phyloP scores from a whole-genome alignment of 2,888 invertebrate species.

The Hedychridium roseum region DNA sequence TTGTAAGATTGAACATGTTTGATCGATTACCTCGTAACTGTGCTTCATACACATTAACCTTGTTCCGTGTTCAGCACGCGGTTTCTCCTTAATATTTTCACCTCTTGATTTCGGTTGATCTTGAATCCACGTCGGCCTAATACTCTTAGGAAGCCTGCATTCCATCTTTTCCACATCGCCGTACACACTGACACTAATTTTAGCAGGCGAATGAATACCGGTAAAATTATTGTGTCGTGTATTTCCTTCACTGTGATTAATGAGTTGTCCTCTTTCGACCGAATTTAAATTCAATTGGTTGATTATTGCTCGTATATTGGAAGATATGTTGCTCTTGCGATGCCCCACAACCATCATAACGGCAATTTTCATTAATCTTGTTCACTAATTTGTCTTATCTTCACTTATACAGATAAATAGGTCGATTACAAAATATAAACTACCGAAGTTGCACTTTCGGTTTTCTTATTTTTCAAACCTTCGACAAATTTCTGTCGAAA shows the following conservation, averaged over 20 bases:
- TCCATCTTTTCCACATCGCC: constrained; percentile 47
- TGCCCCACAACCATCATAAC: constrained; percentile 57
- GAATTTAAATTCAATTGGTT: constrained; percentile 59
- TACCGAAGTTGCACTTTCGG: too few species aligned
- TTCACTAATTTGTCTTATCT: too few species aligned
- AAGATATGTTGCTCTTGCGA: constrained; percentile 55
- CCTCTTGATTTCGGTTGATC: constrained; percentile 24
- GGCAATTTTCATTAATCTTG: too few species aligned
- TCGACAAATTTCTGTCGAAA: too few species aligned
- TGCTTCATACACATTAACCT: neutral
- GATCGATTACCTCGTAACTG: constrained; percentile 31
- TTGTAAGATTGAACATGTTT: too few species aligned
- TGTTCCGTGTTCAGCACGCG: neutral
- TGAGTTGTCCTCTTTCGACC: constrained; percentile 51
- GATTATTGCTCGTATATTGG: constrained; percentile 61
- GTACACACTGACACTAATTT: constrained; percentile 59
- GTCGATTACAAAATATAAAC: too few species aligned
- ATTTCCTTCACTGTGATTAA: constrained; percentile 44
- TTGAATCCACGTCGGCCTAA: constrained; percentile 25
- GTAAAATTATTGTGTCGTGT: constrained; percentile 34
- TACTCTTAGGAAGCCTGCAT: constrained; percentile 35
- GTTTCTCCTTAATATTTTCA: constrained; percentile 8
- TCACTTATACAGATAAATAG: too few species aligned
- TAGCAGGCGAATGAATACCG: constrained; percentile 36
- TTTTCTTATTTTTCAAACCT: too few species aligned